Evolutionary conservation across 1,140 invertebrate genomes (phyloP).

Genomic region (Drosophila busckii): DNA sequence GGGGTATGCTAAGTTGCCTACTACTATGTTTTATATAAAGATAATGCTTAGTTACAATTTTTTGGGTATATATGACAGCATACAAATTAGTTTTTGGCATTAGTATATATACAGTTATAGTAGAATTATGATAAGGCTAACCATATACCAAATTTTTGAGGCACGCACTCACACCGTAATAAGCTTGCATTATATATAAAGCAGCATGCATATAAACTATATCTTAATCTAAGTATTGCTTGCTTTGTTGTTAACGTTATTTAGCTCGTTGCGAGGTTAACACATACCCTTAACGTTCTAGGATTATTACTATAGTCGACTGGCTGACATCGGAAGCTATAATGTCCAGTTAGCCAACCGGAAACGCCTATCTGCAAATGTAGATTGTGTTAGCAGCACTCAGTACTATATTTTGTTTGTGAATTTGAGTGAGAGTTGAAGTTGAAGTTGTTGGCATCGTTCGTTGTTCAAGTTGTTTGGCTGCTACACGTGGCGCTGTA

Average conservation of each 20-base stretch:
- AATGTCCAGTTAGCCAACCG: slow-evolving; percentile 93
- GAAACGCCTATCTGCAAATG: slow-evolving; percentile 89
- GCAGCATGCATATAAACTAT: slow-evolving; percentile 1
- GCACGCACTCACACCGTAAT: not conserved
- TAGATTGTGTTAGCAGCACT: slow-evolving; percentile 77
- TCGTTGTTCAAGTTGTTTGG: slow-evolving; percentile 4
- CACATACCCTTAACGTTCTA: slow-evolving; percentile 91
- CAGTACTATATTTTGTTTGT: not conserved
- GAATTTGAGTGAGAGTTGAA: slow-evolving; percentile 8
- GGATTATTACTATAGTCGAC: slow-evolving; percentile 95
- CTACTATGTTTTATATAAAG: no score
- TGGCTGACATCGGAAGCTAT: slow-evolving; percentile 96
- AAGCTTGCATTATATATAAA: no score
- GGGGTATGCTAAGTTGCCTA: no score
- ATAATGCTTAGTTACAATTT: no score
- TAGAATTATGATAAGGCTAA: no score
- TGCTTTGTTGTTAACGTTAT: slow-evolving; percentile 24
- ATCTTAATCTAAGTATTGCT: slow-evolving; percentile 17
- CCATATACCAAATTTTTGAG: not conserved
- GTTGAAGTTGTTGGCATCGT: slow-evolving; percentile 2
- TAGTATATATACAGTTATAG: no score
- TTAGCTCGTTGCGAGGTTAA: slow-evolving; percentile 51
- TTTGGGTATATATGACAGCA: no score
- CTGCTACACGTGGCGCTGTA: slow-evolving; percentile 17
- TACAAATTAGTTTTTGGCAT: no score